Base-by-base conservation (phyloP, 2,797 vertebrate species). In the Urocyon cinereoargenteus region DNA sequence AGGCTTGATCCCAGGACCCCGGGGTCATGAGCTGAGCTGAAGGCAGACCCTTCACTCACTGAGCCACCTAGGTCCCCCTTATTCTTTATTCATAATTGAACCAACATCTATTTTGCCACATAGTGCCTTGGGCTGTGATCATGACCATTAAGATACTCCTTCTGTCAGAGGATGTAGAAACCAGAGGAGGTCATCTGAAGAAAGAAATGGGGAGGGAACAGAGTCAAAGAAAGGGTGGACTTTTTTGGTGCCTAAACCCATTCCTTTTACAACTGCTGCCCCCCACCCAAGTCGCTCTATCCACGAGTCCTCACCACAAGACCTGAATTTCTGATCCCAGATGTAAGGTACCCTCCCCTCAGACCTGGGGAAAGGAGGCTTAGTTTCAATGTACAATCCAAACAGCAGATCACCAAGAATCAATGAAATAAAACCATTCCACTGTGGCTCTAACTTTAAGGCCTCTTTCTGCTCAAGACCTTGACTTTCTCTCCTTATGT, bases 161-260 rank as follows among this genome's bases (percentile, higher is more conserved):
- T 45, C n/a, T 14, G 57, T n/a, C 9, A 14, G 34, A 62, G 34
- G 21, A 34, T 51, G 16, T 1, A 3, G 18, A 59, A 64, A n/a
- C 21, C 28, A 49, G 28, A 72, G 21, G 28, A 7, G 3, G 0
- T 31, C n/a, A 2, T 22, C 2, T 13, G 62, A 89, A 34, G 36
- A 70, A 22, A 45, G 7, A 8, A 36, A 19, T 1, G 3, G 31
- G 3, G 3, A 26, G 36, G 31, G 0, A 93, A 24, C 18, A 36
- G 3, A 6, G 21, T 59, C 3, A 8, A 72, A 36, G 0, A 45
- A 81, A 61, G 13, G 2, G 0, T 34, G 15, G 21, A 3, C 16
- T 53, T 86, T 49, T 24, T 45, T 34, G 26, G 9, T 77, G 9
- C 22, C n/a, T 10, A n/a, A 18, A 12, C 28, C 15, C 55, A 9